A percentile compares a stretch with the other conserved stretches of the same genome.
These are phyloP conservation scores for Tolmerus cingulatus DNA, from an alignment of 2,888 invertebrate genomes.

Conservation along the genomic window DNA sequence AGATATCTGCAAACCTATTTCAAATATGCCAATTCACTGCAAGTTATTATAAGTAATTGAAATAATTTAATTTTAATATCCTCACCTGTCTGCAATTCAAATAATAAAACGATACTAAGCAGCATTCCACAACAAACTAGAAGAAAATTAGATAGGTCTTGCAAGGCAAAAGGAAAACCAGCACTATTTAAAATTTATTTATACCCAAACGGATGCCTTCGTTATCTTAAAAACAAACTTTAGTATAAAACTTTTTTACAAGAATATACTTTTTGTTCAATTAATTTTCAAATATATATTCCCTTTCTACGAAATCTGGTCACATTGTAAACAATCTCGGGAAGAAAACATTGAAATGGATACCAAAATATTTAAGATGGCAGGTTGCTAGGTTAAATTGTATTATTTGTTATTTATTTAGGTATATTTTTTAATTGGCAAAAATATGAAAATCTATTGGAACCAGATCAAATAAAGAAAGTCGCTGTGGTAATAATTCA, in stretches of 20 bases:
- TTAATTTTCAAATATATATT: neutral
- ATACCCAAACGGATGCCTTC: neutral
- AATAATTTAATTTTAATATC: neutral
- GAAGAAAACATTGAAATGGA: neutral
- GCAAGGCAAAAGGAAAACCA: neutral
- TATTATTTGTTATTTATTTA: conserved; percentile 32
- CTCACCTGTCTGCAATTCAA: neutral
- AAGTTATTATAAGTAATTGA: neutral
- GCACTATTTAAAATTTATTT: neutral
- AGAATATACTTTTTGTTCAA: neutral
- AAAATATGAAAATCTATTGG: too few relatives aligned
- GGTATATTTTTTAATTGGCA: too few relatives aligned
- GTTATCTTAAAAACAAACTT: neutral
- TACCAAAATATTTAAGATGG: conserved; percentile 32
- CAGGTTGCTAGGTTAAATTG: conserved; percentile 8
- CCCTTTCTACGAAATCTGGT: neutral
- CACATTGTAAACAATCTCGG: conserved; percentile 17
- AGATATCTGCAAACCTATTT: too few relatives aligned
- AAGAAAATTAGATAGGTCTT: neutral
- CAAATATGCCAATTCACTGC: neutral
- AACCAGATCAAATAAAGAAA: too few relatives aligned
- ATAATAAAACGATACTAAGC: neutral
- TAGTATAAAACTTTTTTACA: neutral
- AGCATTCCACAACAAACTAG: neutral
- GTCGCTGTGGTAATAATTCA: too few relatives aligned